Percentiles rank a stretch among this genome's conserved stretches.
These are phyloP conservation scores for Adelphocoris suturalis DNA, from an alignment of 2,888 invertebrate species.

Conservation along the genomic window DNA sequence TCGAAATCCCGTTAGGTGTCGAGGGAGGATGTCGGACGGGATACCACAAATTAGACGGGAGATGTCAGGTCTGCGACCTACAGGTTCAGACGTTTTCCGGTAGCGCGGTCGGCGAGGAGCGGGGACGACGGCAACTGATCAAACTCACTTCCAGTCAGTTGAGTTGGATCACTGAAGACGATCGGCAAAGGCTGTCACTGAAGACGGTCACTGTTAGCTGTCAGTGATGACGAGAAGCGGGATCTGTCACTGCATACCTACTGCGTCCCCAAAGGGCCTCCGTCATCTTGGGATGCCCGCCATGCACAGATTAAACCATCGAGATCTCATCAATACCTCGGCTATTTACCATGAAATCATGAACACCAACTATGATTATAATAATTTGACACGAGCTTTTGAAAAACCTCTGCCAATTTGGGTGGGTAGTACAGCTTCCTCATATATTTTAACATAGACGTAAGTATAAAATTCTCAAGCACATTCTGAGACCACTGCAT, in stretches of 20 bases:
- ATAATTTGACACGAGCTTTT: no score
- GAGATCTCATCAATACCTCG: no score
- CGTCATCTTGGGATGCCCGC: constrained; percentile 1
- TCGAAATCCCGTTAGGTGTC: not conserved
- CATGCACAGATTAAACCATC: not conserved
- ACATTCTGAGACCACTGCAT: no score
- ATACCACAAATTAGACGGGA: constrained; percentile 10
- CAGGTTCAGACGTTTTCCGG: not conserved
- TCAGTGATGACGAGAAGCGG: not conserved
- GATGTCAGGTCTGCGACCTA: not conserved
- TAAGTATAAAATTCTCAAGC: no score
- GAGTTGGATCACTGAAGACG: not conserved
- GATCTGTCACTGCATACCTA: not conserved
- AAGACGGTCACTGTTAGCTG: not conserved
- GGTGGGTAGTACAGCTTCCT: no score
- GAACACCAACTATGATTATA: no score
- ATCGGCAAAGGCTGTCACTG: not conserved
- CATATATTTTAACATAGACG: no score
- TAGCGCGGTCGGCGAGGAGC: not conserved
- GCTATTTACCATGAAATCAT: no score
- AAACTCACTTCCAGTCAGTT: not conserved
- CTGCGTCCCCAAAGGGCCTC: not conserved
- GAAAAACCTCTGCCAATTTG: no score
- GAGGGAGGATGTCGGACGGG: not conserved
- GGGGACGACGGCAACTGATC: not conserved